phyloP scores from a whole-genome alignment of 2,113 vertebrate genomes.

The Aldabrachelys gigantea region DNA sequence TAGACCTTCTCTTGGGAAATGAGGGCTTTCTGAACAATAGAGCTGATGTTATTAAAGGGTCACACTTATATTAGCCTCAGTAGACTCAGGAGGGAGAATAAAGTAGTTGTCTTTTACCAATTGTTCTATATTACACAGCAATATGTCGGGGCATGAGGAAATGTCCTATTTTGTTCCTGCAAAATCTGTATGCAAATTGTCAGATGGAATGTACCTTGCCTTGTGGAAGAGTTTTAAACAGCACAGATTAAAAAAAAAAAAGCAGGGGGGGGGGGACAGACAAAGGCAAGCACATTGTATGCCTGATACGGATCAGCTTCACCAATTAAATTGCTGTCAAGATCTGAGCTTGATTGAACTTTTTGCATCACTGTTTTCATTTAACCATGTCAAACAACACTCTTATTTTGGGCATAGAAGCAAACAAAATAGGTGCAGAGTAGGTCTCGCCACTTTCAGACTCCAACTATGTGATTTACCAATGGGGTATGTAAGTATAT shows the following conservation, averaged over 20 bases:
- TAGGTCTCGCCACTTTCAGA: neutral
- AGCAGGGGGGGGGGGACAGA: neutral
- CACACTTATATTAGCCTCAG: slow-evolving; percentile 41
- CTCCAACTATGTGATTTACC: neutral
- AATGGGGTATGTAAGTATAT: fast-evolving
- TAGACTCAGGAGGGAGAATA: slow-evolving; percentile 58
- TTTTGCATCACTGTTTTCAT: neutral
- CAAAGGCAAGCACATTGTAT: neutral
- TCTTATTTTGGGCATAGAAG: neutral
- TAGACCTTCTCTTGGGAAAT: slow-evolving; percentile 31
- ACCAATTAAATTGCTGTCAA: neutral
- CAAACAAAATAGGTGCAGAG: neutral
- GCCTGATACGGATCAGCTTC: neutral
- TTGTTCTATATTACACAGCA: slow-evolving; percentile 67
- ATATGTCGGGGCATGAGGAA: slow-evolving; percentile 55
- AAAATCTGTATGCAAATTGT: slow-evolving; percentile 55
- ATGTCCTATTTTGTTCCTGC: slow-evolving; percentile 62
- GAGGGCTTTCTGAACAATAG: slow-evolving; percentile 50
- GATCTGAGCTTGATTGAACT: neutral
- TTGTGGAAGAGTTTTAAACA: neutral
- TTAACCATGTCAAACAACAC: neutral
- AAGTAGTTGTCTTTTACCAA: slow-evolving; percentile 65
- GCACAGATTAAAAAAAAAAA: slow-evolving; percentile 12
- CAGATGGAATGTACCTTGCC: slow-evolving; percentile 44
- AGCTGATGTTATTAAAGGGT: slow-evolving; percentile 46